phyloP scores from a whole-genome alignment of 2,113 vertebrate genomes.

The Oryzias melastigma region DNA sequence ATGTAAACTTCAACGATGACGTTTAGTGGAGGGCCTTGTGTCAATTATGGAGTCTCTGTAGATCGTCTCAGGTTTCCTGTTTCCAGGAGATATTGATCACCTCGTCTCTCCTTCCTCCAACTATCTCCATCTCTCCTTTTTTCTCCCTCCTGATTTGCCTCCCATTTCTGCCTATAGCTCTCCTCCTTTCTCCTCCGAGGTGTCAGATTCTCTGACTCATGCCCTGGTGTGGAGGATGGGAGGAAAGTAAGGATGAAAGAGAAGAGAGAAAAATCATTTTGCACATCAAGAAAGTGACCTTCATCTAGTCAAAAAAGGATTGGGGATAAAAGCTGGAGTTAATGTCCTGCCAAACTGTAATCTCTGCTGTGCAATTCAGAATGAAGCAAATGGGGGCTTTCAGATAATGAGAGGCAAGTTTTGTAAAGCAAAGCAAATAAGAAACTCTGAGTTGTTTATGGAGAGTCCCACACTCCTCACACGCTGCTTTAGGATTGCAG shows the following conservation, averaged over 20 bases:
- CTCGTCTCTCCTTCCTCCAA: conserved; percentile 19
- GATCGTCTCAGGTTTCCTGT: conserved; percentile 52
- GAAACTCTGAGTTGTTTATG: conserved; percentile 27
- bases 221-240: conserved; percentile 65
- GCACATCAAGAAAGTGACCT: conserved; percentile 72
- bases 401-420: conserved; percentile 52
- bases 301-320: conserved; percentile 59
- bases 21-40: conserved; percentile 16
- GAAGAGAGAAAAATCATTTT: conserved; percentile 68
- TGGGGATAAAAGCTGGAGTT: conserved; percentile 72
- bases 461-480: conserved; percentile 30
- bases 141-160: conserved; percentile 37
- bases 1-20: conserved; percentile 32
- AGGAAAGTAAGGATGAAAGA: conserved; percentile 63
- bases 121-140: conserved; percentile 38
- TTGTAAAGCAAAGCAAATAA: conserved; percentile 47
- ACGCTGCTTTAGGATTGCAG: conserved; percentile 19
- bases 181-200: conserved; percentile 40
- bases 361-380: conserved; percentile 56
- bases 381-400: conserved; percentile 53
- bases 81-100: conserved; percentile 58
- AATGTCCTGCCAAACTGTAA: conserved; percentile 69
- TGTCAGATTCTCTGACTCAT: conserved; percentile 76
- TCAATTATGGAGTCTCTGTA: conserved; percentile 18
- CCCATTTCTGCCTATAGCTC: conserved; percentile 15